Percentiles rank a stretch among this genome's conserved stretches.
phyloP scores from a whole-genome alignment of 2,797 vertebrate species.

The Sebastes reedi region DNA sequence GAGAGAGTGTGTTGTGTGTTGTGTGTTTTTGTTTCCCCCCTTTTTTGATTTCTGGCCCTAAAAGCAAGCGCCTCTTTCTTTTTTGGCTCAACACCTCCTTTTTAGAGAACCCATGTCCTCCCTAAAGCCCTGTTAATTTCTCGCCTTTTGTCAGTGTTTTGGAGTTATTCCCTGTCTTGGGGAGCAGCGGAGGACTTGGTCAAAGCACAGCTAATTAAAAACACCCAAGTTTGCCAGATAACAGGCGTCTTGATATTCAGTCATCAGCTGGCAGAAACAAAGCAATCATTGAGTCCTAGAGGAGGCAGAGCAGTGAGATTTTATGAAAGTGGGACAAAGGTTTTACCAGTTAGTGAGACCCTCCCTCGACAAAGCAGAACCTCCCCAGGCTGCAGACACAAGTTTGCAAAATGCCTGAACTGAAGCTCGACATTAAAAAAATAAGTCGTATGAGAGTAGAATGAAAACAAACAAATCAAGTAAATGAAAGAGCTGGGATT shows the following conservation, averaged over 20 bases:
- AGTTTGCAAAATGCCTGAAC: neutral
- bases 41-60: neutral
- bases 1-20: neutral
- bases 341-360: neutral
- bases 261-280: slow-evolving; percentile 4
- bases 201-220: slow-evolving; percentile 37
- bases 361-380: neutral
- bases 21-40: neutral
- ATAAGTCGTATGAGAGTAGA: neutral
- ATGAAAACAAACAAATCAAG: neutral
- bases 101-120: neutral
- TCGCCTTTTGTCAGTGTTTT: neutral
- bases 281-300: slow-evolving; percentile 7
- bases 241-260: neutral
- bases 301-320: neutral
- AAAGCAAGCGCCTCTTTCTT: neutral
- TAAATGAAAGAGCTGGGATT: neutral
- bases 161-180: slow-evolving; percentile 14
- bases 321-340: slow-evolving; percentile 27
- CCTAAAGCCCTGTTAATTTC: neutral
- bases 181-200: slow-evolving; percentile 4
- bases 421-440: neutral
- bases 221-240: slow-evolving; percentile 7
- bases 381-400: neutral
- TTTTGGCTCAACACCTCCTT: neutral